phyloP scores from a whole-genome alignment of 2,113 vertebrate genomes.

The Sinocyclocheilus anophthalmus region DNA sequence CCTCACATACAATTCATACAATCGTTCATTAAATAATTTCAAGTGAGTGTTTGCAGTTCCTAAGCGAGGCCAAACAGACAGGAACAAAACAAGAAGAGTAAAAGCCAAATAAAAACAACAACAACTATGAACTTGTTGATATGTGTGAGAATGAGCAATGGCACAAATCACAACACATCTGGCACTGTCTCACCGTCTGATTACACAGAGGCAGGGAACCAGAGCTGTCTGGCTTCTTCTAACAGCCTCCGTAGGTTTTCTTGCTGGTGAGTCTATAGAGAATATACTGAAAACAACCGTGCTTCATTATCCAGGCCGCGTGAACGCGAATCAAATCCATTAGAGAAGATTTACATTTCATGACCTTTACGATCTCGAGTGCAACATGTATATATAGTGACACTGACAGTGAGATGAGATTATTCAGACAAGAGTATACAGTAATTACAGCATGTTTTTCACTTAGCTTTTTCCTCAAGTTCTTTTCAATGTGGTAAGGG shows the following conservation, averaged over 20 bases:
- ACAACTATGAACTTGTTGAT: background rate
- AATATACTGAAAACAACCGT: slow-evolving; percentile 21
- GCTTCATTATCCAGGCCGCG: slow-evolving; percentile 31
- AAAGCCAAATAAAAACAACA: background rate
- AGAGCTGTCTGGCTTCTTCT: slow-evolving; percentile 11
- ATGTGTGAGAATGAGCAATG: slow-evolving; percentile 19
- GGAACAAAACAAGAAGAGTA: background rate
- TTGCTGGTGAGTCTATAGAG: slow-evolving; percentile 37
- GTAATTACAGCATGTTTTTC: slow-evolving; percentile 49
- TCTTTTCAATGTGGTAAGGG: slow-evolving; percentile 34
- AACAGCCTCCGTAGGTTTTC: background rate
- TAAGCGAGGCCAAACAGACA: slow-evolving; percentile 27
- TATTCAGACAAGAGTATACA: slow-evolving; percentile 49
- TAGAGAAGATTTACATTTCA: slow-evolving; percentile 33
- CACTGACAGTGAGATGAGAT: slow-evolving; percentile 51
- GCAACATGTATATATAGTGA: slow-evolving; percentile 48
- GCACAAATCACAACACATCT: slow-evolving; percentile 49
- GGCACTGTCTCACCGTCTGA: background rate
- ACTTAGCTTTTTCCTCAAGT: slow-evolving; percentile 22
- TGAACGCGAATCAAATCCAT: slow-evolving; percentile 16
- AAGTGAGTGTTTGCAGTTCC: slow-evolving; percentile 41
- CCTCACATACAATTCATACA: slow-evolving; percentile 41
- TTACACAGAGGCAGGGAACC: background rate
- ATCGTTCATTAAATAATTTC: slow-evolving; percentile 44
- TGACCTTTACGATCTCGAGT: slow-evolving; percentile 39